Evolutionary conservation across 2,113 vertebrate species (phyloP), one percentile per base, ranked within the genome.

Genomic region (Silurus asotus): DNA sequence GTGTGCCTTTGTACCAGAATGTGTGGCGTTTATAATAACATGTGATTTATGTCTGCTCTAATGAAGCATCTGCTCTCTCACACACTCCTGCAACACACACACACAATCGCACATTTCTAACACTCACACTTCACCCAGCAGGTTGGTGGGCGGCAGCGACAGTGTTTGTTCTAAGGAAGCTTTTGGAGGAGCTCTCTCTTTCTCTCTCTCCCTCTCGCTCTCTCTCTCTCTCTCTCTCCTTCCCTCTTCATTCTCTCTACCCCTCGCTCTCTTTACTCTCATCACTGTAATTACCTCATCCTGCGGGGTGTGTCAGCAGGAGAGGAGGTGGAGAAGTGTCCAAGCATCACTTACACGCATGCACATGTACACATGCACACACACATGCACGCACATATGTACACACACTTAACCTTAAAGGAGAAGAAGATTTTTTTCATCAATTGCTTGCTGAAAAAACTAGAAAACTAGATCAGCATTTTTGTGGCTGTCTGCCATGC

Each of bases 111-210:
- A 67, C 81, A 61, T 69, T 45, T 56, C 87, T 59, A 80, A 72
- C 85, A 49, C 87, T 88, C 79, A 56, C 82, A 83, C 79, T 61
- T 85, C 74, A 28, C 84, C 83, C 90, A 90, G 90, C 90, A 90
- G 89, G 90, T 90, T 89, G 89, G 91, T 91, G 91, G 92, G 92
- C 58, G 90, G 87, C 87, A 84, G 91, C 81, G 86, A 92, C 28
- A 89, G 87, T 81, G 69, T 80, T 80, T 83, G 84, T 87, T 84
- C 82, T 61, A 70, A 23, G 72, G 61, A 84, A 87, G 49, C 37
- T 85, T 84, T 84, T 84, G 87, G 62, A 86, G 67, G 70, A 82
- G 69, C 59, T 53, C 53, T 79, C 59, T 67, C n/a, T 53, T 28
- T 69, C 19, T 28, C 55, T 79, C 51, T 53, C 11, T 70, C 15